These are phyloP conservation scores for Bimastos eiseni DNA, from an alignment of 2,888 invertebrate genomes.

Conservation along the genomic window DNA sequence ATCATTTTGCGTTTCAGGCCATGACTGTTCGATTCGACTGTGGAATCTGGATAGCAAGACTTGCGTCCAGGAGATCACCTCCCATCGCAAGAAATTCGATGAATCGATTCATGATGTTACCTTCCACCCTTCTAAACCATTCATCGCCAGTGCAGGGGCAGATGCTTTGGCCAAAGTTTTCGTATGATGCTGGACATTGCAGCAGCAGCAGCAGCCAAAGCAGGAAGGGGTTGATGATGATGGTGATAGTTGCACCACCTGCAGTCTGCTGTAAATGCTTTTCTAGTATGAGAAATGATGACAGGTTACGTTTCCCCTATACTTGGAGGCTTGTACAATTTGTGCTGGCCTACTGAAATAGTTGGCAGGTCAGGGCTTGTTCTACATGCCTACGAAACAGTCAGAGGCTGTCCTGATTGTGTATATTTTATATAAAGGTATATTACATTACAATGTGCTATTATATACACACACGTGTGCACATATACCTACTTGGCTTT, in stretches of 20 bases:
- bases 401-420: background rate
- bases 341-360: background rate
- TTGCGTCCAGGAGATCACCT: constrained; percentile 98
- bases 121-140: constrained; percentile 97
- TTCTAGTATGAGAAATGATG: background rate
- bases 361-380: background rate
- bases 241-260: background rate
- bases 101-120: constrained; percentile 98
- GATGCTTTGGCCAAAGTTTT: constrained; percentile 99
- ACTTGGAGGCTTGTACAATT: background rate
- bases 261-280: background rate
- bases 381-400: background rate
- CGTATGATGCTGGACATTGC: constrained; percentile 53
- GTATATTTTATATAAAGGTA: constrained; percentile 7
- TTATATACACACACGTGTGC: background rate
- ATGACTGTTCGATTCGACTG: constrained; percentile 68
- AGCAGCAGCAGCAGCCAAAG: background rate
- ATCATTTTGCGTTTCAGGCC: constrained; percentile 61
- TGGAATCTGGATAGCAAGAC: constrained; percentile 84
- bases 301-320: background rate
- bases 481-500: background rate
- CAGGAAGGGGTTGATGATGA: background rate
- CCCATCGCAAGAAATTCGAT: constrained; percentile 98
- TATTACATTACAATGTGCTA: background rate
- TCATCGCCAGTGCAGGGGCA: constrained; percentile 97